Evolutionary conservation across 2,113 vertebrate species (phyloP), one percentile per base, ranked within the genome.

Genomic region (Paramormyrops kingsleyae): DNA sequence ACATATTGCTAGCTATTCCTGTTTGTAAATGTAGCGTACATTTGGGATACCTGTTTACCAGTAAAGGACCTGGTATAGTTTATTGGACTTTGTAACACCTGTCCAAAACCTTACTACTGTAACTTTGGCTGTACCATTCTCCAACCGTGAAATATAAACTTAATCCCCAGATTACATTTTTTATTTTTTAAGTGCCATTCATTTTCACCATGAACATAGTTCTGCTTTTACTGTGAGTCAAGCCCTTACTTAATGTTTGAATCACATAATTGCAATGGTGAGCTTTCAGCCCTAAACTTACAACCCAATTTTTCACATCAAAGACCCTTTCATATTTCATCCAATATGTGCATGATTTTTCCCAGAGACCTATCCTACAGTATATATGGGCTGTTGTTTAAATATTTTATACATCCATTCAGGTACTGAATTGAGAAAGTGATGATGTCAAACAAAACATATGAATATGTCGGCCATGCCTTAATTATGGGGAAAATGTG

Each of bases 321-420:
- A 80, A 80, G 74, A 80, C 27, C 31, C 31, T 35, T 35, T 77
- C 17, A n/a, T 42, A 80, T 80, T 42, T 19, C 35, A 80, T 80
- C 74, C 74, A 80, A 42, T 42, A 80, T 19, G 74, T 39, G 12
- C 35, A n/a, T 19, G 35, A 42, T 80, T 19, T 17, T 19, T 19
- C 74, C 13, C 74, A 49, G 47, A 42, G 49, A 35, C 42, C 39
- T 9, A 8, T 24, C 8, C 77, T 44, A n/a, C n/a, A n/a, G n/a
- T n/a, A 27, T 47, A 83, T 80, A 52, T 53, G 66, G 47, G 88
- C 31, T 77, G 4, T 83, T 80, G 74, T 80, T 80, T 80, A 80
- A 80, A 80, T 80, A 80, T 80, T 80, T 42, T 80, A 80, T 80
- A 80, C 35, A 5, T 80, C 74, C 74, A 80, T 80, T 80, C 74